These are phyloP conservation scores for Conops quadrifasciatus DNA, from an alignment of 2,888 invertebrate genomes.

Conservation along the genomic window DNA sequence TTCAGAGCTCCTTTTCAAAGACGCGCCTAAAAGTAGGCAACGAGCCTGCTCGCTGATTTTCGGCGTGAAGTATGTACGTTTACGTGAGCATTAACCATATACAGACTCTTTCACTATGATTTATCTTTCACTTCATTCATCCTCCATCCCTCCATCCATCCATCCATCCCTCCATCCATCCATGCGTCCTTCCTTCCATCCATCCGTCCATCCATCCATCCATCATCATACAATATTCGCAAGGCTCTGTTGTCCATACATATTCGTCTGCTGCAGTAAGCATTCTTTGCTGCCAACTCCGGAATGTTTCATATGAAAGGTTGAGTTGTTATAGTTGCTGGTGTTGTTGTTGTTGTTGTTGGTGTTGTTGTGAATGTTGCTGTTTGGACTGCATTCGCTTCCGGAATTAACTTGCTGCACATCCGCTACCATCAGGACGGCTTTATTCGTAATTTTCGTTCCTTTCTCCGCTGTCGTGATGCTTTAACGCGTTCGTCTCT, in stretches of 20 bases:
- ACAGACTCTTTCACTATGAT: not conserved
- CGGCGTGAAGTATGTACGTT: too few relatives aligned
- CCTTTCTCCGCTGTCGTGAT: not conserved
- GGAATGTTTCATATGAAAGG: conserved; percentile 17
- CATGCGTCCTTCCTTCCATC: not conserved
- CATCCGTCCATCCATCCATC: not conserved
- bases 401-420: not conserved
- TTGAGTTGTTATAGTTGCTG: conserved; percentile 19
- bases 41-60: not conserved
- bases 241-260: not conserved
- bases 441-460: not conserved
- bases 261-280: not conserved
- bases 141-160: not conserved
- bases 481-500: not conserved
- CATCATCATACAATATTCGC: not conserved
- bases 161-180: not conserved
- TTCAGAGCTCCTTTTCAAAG: not conserved
- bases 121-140: not conserved
- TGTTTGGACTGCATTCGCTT: not conserved
- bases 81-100: not conserved
- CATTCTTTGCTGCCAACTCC: conserved; percentile 10
- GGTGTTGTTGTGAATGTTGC: not conserved
- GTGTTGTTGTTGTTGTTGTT: conserved; percentile 29
- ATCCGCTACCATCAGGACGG: not conserved
- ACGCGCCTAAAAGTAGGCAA: conserved; percentile 15